A percentile compares a stretch with the other conserved stretches of the same genome.
Conservation (phyloP, 1,140 invertebrate genomes). For the Acromyrmex charruanus region DNA sequence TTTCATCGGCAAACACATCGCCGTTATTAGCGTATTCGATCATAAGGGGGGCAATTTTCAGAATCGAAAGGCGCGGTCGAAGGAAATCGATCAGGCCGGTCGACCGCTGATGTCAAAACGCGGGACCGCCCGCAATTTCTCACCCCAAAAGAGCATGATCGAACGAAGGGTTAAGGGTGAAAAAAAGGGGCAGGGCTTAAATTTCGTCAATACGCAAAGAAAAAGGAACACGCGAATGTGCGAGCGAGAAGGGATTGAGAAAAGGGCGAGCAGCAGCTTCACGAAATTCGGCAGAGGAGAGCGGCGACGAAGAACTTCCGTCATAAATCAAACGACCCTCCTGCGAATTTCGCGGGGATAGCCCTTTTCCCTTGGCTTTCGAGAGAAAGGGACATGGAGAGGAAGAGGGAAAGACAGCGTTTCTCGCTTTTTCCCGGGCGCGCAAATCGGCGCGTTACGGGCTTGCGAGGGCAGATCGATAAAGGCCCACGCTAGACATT, state of each 20-base stretch:
- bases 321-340: slow-evolving; percentile 79
- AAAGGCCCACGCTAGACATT: slow-evolving; percentile 63
- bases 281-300: slow-evolving; percentile 65
- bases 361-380: slow-evolving; percentile 32
- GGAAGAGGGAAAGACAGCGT: neutral
- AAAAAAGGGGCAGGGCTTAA: neutral
- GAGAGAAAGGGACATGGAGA: neutral
- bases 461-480: slow-evolving; percentile 68
- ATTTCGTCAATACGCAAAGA: neutral
- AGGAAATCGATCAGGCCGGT: slow-evolving; percentile 35
- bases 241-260: slow-evolving; percentile 44
- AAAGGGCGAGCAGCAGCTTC: slow-evolving; percentile 53
- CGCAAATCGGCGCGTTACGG: slow-evolving; percentile 65
- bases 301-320: slow-evolving; percentile 54
- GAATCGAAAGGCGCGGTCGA: slow-evolving; percentile 31
- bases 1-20: slow-evolving; percentile 26
- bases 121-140: slow-evolving; percentile 52
- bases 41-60: slow-evolving; percentile 30
- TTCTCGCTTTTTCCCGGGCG: slow-evolving; percentile 64
- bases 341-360: slow-evolving; percentile 70
- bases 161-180: slow-evolving; percentile 28
- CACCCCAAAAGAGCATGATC: slow-evolving; percentile 18
- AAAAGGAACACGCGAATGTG: slow-evolving; percentile 40
- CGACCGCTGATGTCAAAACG: slow-evolving; percentile 52
- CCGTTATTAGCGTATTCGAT: slow-evolving; percentile 34